Percentiles rank a stretch among this genome's conserved stretches.
Conservation (phyloP, 1,140 invertebrate species). For the Arctopsyche grandis region DNA sequence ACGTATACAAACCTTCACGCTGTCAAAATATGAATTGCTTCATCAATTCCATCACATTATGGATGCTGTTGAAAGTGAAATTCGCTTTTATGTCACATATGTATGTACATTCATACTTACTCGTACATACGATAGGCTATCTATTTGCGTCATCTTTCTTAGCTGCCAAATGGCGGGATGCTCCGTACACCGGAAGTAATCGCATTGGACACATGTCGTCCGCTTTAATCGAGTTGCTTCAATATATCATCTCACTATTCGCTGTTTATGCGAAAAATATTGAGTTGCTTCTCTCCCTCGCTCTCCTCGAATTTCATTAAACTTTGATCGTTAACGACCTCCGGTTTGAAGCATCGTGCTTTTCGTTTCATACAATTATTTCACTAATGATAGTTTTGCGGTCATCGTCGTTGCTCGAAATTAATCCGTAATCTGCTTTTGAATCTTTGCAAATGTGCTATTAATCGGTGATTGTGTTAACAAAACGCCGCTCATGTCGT, state of each 20-base stretch:
- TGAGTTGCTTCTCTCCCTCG: too few species aligned
- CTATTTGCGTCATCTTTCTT: not conserved
- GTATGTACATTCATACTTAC: too few species aligned
- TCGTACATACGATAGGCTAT: too few species aligned
- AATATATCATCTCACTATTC: not conserved
- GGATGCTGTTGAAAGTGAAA: slow-evolving; percentile 1
- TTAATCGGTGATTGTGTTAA: not conserved
- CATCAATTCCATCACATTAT: slow-evolving; percentile 7
- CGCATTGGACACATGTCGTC: not conserved
- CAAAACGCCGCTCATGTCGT: not conserved
- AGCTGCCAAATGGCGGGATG: not conserved
- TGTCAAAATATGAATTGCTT: slow-evolving; percentile 29
- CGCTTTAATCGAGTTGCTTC: too few species aligned
- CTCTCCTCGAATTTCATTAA: slow-evolving; percentile 6
- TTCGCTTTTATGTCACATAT: slow-evolving; percentile 2
- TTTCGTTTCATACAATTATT: not conserved
- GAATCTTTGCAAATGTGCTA: slow-evolving; percentile 4
- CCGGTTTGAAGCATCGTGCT: not conserved
- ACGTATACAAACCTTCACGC: too few species aligned
- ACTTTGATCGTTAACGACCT: not conserved
- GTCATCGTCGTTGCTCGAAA: not conserved
- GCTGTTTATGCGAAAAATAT: not conserved
- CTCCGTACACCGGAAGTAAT: not conserved
- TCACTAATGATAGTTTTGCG: not conserved
- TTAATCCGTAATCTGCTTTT: not conserved